Conservation (phyloP, 2,888 invertebrate genomes). For the Anoplius nigerrimus region DNA sequence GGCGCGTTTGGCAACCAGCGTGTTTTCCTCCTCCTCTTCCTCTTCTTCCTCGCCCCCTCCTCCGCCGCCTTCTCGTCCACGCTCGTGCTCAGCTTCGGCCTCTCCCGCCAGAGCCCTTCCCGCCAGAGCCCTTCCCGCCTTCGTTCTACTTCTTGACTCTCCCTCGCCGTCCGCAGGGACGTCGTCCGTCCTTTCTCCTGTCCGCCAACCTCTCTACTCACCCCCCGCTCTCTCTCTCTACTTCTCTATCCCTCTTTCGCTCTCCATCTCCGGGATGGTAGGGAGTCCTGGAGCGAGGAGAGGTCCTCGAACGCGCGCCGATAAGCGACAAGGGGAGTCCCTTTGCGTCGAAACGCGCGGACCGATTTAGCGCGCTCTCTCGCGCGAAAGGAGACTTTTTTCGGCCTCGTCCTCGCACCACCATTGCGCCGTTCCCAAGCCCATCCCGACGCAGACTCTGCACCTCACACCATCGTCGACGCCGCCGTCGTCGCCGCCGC, state of each 20-base stretch:
- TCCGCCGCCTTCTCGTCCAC: neutral
- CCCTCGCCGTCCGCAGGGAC: no score
- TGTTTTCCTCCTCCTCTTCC: no score
- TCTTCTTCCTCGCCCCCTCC: slow-evolving; percentile 33
- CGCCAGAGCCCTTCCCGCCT: slow-evolving; percentile 6
- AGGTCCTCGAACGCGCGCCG: slow-evolving; percentile 45
- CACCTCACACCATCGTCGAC: no score
- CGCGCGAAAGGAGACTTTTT: neutral
- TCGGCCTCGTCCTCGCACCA: neutral
- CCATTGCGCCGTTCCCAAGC: neutral
- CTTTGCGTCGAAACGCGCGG: slow-evolving; percentile 48
- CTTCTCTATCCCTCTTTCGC: no score
- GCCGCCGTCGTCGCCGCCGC: slow-evolving; percentile 8
- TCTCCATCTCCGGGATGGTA: neutral
- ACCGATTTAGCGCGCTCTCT: slow-evolving; percentile 49
- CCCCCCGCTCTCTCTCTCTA: slow-evolving; percentile 2
- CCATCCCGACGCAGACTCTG: no score
- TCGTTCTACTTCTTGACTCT: neutral
- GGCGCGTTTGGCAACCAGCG: slow-evolving; percentile 38
- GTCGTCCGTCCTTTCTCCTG: neutral
- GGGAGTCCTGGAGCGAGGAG: slow-evolving; percentile 25
- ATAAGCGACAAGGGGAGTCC: slow-evolving; percentile 51
- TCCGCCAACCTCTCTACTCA: neutral
- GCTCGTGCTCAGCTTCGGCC: no score
- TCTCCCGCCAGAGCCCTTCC: no score